Conservation (phyloP, 2,113 vertebrate genomes). For the Thalassarche chlororhynchos region DNA sequence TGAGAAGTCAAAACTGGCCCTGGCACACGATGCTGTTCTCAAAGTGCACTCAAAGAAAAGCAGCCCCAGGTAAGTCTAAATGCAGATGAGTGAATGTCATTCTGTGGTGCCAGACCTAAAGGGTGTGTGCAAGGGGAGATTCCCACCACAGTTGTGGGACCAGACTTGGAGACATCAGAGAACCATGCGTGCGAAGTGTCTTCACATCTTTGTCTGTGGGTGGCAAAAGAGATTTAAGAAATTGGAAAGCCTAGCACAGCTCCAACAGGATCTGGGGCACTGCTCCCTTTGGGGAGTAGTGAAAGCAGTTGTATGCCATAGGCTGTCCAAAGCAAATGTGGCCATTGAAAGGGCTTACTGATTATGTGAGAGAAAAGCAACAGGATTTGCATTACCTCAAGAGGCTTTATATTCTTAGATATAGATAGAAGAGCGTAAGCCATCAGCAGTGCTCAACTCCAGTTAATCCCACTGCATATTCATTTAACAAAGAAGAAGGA, state of each 20-base stretch:
- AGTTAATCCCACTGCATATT: not conserved
- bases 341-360: not conserved
- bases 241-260: not conserved
- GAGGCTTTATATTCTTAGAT: not conserved
- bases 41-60: slow-evolving; percentile 77
- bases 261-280: not conserved
- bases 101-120: not conserved
- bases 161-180: rapidly evolving
- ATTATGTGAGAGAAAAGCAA: not conserved
- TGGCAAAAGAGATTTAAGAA: not conserved
- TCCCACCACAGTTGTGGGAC: not conserved
- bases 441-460: not conserved
- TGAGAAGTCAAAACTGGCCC: slow-evolving; percentile 80
- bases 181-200: rapidly evolving
- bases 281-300: not conserved
- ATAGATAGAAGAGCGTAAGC: not conserved
- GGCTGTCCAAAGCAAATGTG: not conserved
- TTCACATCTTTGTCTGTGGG: not conserved
- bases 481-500: not conserved
- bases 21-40: slow-evolving; percentile 79
- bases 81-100: rapidly evolving
- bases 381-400: not conserved
- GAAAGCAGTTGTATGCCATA: not conserved
- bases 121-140: not conserved
- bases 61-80: slow-evolving; percentile 70